Percentiles rank a stretch among this genome's conserved stretches.
Evolutionary conservation across 2,113 vertebrate genomes (phyloP).

Genomic region (Butorides virescens): DNA sequence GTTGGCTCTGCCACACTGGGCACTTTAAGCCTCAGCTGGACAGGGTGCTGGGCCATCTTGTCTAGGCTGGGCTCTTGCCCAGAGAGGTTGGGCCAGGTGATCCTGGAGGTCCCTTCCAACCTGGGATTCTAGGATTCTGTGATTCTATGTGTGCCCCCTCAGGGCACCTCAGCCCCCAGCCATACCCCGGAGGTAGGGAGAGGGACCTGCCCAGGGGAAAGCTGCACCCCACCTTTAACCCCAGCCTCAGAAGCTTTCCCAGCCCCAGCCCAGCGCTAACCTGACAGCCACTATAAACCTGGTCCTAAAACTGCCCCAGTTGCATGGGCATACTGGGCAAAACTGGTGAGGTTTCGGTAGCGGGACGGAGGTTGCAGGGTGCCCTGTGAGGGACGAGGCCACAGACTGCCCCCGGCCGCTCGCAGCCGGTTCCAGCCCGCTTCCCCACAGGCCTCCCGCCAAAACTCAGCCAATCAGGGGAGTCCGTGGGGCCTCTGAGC

Average conservation of each 20-base stretch:
- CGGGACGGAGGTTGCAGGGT: fast-evolving
- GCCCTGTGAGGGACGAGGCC: neutral
- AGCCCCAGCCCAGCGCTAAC: neutral
- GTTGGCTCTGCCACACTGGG: no score
- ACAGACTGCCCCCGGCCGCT: fast-evolving
- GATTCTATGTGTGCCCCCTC: no score
- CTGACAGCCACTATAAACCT: fast-evolving
- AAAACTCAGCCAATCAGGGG: neutral
- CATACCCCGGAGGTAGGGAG: fast-evolving
- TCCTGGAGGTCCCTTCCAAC: no score
- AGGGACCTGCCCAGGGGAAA: neutral
- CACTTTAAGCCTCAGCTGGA: no score
- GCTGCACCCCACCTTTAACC: neutral
- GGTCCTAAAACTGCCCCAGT: neutral
- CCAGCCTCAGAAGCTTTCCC: neutral
- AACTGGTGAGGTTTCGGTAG: neutral
- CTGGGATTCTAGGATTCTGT: no score
- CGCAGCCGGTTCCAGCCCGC: fast-evolving
- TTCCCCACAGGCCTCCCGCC: neutral
- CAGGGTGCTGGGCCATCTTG: no score
- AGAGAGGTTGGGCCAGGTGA: no score
- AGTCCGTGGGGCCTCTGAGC: neutral
- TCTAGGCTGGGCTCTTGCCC: no score
- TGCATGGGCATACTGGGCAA: neutral
- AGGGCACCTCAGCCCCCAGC: neutral